Percentiles rank a stretch among this genome's conserved stretches.
These are phyloP conservation scores for Hydrotaea cyrtoneurina DNA, from an alignment of 2,888 invertebrate genomes.

Conservation along the genomic window DNA sequence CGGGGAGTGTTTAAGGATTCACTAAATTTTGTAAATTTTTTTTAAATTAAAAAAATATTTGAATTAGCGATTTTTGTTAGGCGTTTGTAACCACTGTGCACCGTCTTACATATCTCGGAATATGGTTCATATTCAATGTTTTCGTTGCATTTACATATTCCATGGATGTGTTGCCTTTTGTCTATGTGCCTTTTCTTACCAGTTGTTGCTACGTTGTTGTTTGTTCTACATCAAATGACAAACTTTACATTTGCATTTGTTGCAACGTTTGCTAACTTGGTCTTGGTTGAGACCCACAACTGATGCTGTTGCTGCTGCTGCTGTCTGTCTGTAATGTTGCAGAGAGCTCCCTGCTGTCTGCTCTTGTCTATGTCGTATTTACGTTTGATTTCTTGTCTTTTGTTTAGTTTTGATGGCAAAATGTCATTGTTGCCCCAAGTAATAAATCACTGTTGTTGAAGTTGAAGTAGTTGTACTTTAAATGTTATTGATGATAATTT, in stretches of 20 bases:
- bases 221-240: conserved; percentile 36
- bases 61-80: no score
- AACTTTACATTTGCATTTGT: conserved; percentile 33
- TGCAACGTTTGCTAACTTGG: not conserved
- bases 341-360: not conserved
- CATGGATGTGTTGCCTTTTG: not conserved
- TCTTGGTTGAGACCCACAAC: not conserved
- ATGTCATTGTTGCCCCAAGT: conserved; percentile 60
- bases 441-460: conserved; percentile 57
- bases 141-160: not conserved
- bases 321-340: not conserved
- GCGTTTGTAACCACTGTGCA: conserved; percentile 2
- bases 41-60: no score
- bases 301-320: not conserved
- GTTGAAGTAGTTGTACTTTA: conserved; percentile 59
- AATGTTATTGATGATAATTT: conserved; percentile 67
- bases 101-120: not conserved
- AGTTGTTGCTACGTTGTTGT: not conserved
- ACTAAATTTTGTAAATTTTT: no score
- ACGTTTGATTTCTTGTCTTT: conserved; percentile 35
- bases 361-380: conserved; percentile 19
- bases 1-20: no score
- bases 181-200: not conserved
- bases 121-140: conserved; percentile 32
- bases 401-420: conserved; percentile 56